Evolutionary conservation across 2,113 vertebrate genomes (phyloP).

Genomic region (Notiomystis cincta): DNA sequence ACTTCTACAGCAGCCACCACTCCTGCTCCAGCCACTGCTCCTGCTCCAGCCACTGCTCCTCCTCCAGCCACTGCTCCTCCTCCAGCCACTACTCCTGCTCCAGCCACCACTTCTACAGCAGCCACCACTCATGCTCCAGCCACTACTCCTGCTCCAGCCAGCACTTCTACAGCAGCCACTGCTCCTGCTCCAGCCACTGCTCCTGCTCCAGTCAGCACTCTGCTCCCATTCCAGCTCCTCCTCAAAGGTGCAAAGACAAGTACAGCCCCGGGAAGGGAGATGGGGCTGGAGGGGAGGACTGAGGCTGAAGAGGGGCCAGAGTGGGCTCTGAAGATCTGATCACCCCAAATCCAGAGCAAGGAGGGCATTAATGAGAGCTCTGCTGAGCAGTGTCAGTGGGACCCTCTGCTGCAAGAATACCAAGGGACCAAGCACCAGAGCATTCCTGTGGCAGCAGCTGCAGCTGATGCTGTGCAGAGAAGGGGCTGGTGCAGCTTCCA

Average conservation of each 20-base stretch:
- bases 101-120: rapidly evolving
- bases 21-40: neutral
- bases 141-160: neutral
- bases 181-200: too few relatives aligned
- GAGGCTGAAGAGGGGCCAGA: neutral
- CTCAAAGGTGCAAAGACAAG: neutral
- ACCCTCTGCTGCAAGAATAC: rapidly evolving
- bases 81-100: neutral
- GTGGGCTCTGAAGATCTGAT: neutral
- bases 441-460: neutral
- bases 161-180: neutral
- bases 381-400: neutral
- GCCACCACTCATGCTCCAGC: neutral
- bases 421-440: rapidly evolving
- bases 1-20: too few relatives aligned
- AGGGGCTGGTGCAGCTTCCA: rapidly evolving
- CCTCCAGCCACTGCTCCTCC: too few relatives aligned
- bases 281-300: rapidly evolving
- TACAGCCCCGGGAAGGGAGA: neutral
- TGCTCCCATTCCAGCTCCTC: neutral
- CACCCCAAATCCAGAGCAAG: neutral
- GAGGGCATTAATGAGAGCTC: neutral
- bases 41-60: rapidly evolving
- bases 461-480: neutral
- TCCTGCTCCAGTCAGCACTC: too few relatives aligned